phyloP scores from a whole-genome alignment of 2,113 vertebrate genomes.

The Calypte anna region DNA sequence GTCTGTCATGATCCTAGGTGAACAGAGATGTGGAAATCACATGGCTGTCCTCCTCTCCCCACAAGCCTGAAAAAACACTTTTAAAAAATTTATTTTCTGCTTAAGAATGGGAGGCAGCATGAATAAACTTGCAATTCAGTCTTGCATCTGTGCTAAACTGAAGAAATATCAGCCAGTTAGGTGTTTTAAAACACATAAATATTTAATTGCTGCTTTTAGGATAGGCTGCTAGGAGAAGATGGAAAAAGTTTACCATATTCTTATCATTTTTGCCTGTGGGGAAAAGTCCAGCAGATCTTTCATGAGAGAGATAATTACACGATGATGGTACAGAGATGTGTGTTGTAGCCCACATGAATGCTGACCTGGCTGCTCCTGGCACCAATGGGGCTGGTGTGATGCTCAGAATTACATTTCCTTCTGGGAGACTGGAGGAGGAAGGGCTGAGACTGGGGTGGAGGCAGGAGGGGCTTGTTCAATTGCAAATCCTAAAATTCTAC shows the following conservation, averaged over 20 bases:
- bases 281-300: slow-evolving; percentile 52
- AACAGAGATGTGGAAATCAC: neutral
- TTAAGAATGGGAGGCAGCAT: neutral
- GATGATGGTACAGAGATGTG: neutral
- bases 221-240: neutral
- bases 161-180: slow-evolving; percentile 23
- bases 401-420: slow-evolving; percentile 60
- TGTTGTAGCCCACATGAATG: neutral
- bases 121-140: neutral
- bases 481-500: neutral
- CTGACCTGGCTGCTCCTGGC: slow-evolving; percentile 65
- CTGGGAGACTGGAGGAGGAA: slow-evolving; percentile 8
- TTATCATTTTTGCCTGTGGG: slow-evolving; percentile 65
- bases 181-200: slow-evolving; percentile 56
- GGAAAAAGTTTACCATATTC: slow-evolving; percentile 51
- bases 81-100: neutral
- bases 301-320: slow-evolving; percentile 73
- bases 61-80: neutral
- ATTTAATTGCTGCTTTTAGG: slow-evolving; percentile 43
- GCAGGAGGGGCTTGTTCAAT: neutral
- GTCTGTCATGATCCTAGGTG: neutral
- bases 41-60: neutral
- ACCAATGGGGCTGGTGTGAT: slow-evolving; percentile 2
- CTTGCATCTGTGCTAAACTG: neutral
- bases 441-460: neutral